phyloP scores from a whole-genome alignment of 2,888 invertebrate species.

The Didymodactylos carnosus region DNA sequence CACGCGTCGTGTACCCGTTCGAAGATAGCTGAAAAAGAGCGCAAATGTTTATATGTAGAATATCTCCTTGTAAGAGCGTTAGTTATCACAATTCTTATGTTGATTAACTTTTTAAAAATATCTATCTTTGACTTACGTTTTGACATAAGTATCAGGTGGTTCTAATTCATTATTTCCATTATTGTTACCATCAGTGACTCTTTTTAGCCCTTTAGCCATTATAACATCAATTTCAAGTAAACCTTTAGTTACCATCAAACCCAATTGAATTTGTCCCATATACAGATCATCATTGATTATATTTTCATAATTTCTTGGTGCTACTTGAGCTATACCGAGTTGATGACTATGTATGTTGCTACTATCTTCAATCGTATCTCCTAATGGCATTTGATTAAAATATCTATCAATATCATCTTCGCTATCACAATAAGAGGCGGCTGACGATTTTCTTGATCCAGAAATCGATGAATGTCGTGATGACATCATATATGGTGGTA shows the following conservation, averaged over 20 bases:
- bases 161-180: not conserved
- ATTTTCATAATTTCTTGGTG: conserved; percentile 25
- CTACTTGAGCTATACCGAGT: conserved; percentile 26
- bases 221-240: conserved; percentile 69
- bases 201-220: conserved; percentile 47
- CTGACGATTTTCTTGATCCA: conserved; percentile 4
- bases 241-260: conserved; percentile 69
- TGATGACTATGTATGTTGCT: conserved; percentile 22
- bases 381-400: not conserved
- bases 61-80: too few relatives aligned
- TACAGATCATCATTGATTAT: conserved; percentile 1
- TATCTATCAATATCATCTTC: conserved; percentile 14
- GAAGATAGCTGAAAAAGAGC: conserved; percentile 34
- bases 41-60: too few relatives aligned
- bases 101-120: too few relatives aligned
- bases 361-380: not conserved
- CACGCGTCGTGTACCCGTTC: conserved; percentile 65
- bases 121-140: conserved; percentile 47
- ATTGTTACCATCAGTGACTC: not conserved
- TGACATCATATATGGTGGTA: not conserved
- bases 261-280: conserved; percentile 56
- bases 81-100: too few relatives aligned
- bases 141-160: conserved; percentile 63
- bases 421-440: not conserved
- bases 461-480: not conserved